Evolutionary conservation across 2,888 invertebrate genomes (phyloP), one percentile per base, ranked within the genome.

Genomic region (Synergus itoensis): DNA sequence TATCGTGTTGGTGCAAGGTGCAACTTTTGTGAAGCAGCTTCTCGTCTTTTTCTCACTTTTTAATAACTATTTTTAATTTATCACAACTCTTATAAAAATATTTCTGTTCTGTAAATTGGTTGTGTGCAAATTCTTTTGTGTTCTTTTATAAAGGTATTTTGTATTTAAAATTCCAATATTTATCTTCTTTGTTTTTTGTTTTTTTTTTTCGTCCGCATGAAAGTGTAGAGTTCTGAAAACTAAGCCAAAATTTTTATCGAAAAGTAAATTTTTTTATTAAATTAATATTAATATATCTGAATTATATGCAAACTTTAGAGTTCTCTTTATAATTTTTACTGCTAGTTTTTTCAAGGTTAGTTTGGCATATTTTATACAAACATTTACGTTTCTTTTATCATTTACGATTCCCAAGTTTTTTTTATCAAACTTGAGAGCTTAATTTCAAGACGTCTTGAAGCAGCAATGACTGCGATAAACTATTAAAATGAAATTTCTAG

Each of bases 1-100:
- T 12, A 36, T 28, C 43, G 43, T n/a, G 43, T 76, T 76, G 62
- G 43, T 28, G 62, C 76, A 62, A 76, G 76, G 43, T 76, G 43
- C 62, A 62, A 43, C 14, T 60, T 76, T 73, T 21, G n/a, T 76
- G 36, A 60, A 76, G 36, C 14, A 41, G 57, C 57, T 36, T 76
- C 16, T 76, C 43, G n/a, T n/a, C 18, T 73, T 40, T 28, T 64
- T 21, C 11, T 60, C 7, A 64, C 21, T 45, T 28, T 41, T 12
- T 36, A 12, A 75, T 28, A 36, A 21, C 11, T 4, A 60, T 65
- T 43, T 43, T 43, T 43, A 11, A 11, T 11, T 43, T 11, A 11
- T 43, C 4, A 14, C 4, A 0, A 16, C 14, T 16, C 14, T 57
- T 57, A 8, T 57, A 4, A 11, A 18, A 11, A 18, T 3, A 18